phyloP scores from a whole-genome alignment of 2,888 invertebrate genomes.

The Sycophila texana region DNA sequence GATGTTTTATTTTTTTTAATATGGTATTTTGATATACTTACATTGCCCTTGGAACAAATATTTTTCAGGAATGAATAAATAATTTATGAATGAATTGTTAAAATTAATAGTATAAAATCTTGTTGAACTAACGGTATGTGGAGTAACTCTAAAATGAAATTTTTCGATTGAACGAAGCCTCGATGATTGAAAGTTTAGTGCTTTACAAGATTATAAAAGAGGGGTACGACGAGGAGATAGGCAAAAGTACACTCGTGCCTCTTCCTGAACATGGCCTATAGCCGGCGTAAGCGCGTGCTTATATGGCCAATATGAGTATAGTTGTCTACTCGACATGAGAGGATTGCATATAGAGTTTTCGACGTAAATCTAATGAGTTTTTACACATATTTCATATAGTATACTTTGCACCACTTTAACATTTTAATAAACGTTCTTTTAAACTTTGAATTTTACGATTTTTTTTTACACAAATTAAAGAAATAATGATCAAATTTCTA shows the following conservation, averaged over 20 bases:
- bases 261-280: neutral
- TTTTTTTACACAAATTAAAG: too few species aligned
- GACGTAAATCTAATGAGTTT: too few species aligned
- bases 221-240: neutral
- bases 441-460: too few species aligned
- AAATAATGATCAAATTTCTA: too few species aligned
- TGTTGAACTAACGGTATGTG: neutral
- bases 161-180: constrained; percentile 27
- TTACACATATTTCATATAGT: too few species aligned
- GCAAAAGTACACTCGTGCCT: constrained; percentile 30
- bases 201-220: constrained; percentile 46
- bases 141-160: constrained; percentile 17
- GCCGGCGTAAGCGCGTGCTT: neutral
- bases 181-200: constrained; percentile 22
- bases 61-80: too few species aligned
- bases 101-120: neutral
- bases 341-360: neutral
- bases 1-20: too few species aligned
- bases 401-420: too few species aligned
- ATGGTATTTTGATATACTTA: neutral
- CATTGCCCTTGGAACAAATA: neutral
- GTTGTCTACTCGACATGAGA: neutral
- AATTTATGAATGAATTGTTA: too few species aligned
- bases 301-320: neutral
- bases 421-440: too few species aligned